phyloP scores from a whole-genome alignment of 2,888 invertebrate species.

The Noctua fimbriata region DNA sequence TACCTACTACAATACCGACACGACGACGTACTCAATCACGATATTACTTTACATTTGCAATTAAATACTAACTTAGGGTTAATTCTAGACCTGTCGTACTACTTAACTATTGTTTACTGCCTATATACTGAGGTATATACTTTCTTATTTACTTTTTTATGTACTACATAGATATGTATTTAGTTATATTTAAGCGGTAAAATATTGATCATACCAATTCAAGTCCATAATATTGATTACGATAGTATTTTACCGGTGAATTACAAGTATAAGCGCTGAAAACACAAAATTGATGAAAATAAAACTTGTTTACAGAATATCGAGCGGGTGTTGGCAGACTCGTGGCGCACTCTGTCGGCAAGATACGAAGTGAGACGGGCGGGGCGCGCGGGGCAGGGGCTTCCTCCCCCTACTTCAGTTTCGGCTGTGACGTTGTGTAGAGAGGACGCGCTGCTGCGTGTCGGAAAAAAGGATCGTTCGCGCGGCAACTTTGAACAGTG shows the following conservation, averaged over 20 bases:
- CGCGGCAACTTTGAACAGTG: slow-evolving; percentile 89
- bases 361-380: slow-evolving; percentile 72
- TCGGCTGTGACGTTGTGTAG: slow-evolving; percentile 73
- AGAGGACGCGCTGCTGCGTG: slow-evolving; percentile 79
- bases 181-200: slow-evolving; percentile 35
- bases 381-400: slow-evolving; percentile 83
- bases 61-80: slow-evolving; percentile 59
- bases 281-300: slow-evolving; percentile 83
- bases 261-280: slow-evolving; percentile 68
- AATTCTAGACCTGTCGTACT: slow-evolving; percentile 43
- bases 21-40: slow-evolving; percentile 78
- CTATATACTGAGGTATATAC: slow-evolving; percentile 61
- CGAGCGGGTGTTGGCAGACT: slow-evolving; percentile 85
- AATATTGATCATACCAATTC: slow-evolving; percentile 14
- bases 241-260: slow-evolving; percentile 40
- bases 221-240: slow-evolving; percentile 5
- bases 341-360: slow-evolving; percentile 88
- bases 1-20: slow-evolving; percentile 86
- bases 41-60: slow-evolving; percentile 74
- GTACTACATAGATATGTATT: slow-evolving; percentile 61
- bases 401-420: slow-evolving; percentile 88
- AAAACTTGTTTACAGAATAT: slow-evolving; percentile 89
- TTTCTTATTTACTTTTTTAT: slow-evolving; percentile 65
- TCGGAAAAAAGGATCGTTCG: slow-evolving; percentile 79
- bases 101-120: slow-evolving; percentile 47